Evolutionary conservation across 2,797 vertebrate species (phyloP).

Genomic region (Valencia hispanica): DNA sequence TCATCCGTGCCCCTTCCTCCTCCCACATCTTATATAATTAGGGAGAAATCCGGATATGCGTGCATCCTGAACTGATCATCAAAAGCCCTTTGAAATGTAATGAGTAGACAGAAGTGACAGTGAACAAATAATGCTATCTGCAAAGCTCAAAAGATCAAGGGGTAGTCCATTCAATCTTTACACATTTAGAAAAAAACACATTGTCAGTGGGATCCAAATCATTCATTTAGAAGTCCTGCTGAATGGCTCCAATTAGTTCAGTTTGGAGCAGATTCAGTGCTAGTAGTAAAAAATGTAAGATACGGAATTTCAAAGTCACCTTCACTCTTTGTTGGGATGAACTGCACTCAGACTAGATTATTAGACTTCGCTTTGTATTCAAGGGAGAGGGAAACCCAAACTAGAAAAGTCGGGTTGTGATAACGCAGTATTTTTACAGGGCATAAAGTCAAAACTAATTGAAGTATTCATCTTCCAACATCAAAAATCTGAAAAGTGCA

Average conservation of each 20-base stretch:
- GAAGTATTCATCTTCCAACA: too few species aligned
- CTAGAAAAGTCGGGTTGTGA: not conserved
- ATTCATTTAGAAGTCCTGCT: not conserved
- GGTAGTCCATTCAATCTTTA: slow-evolving; percentile 20
- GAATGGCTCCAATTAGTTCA: not conserved
- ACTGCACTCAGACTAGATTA: not conserved
- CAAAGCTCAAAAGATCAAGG: slow-evolving; percentile 18
- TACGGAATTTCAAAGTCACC: slow-evolving; percentile 4
- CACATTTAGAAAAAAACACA: slow-evolving; percentile 18
- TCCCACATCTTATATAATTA: slow-evolving; percentile 61
- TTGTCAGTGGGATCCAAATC: slow-evolving; percentile 1
- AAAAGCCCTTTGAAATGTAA: slow-evolving; percentile 60
- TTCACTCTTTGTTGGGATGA: not conserved
- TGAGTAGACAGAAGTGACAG: slow-evolving; percentile 36
- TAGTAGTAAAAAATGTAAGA: not conserved
- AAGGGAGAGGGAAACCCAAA: not conserved
- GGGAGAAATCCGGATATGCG: slow-evolving; percentile 53
- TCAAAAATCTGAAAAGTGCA: not conserved
- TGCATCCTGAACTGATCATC: slow-evolving; percentile 59
- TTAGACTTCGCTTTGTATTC: not conserved
- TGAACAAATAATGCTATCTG: slow-evolving; percentile 25
- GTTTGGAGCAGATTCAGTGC: slow-evolving; percentile 7
- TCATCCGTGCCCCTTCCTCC: slow-evolving; percentile 38
- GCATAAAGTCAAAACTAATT: not conserved
- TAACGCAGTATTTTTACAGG: not conserved